phyloP scores from a whole-genome alignment of 2,888 invertebrate genomes.

The Epirrita christyi region DNA sequence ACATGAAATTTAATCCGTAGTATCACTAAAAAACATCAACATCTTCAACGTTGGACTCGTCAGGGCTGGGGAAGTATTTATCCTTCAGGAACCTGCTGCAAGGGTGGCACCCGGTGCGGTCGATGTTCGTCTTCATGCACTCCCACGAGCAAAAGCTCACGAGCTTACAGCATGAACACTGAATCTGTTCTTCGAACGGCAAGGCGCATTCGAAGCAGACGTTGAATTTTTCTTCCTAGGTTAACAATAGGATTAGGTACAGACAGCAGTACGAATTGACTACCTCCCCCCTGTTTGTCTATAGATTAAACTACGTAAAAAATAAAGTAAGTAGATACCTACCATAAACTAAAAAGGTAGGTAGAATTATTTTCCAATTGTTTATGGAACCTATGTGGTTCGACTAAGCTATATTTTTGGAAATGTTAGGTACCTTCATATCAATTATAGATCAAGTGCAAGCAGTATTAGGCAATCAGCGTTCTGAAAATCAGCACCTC shows the following conservation, averaged over 20 bases:
- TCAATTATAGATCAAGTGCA: too few species aligned
- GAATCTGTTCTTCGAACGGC: constrained; percentile 52
- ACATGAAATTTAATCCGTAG: too few species aligned
- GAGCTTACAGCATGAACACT: constrained; percentile 59
- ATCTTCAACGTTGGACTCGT: constrained; percentile 21
- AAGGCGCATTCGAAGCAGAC: constrained; percentile 73
- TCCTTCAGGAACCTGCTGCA: constrained; percentile 60
- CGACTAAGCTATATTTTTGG: too few species aligned
- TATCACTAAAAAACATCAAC: constrained; percentile 1
- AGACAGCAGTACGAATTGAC: too few species aligned
- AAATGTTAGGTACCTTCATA: too few species aligned
- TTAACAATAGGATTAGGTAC: background rate
- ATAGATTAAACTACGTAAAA: too few species aligned
- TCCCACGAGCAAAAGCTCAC: constrained; percentile 63
- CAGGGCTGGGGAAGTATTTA: constrained; percentile 50
- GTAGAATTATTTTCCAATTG: too few species aligned
- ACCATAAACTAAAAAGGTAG: too few species aligned
- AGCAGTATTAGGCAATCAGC: background rate
- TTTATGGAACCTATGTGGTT: too few species aligned
- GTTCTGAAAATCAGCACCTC: too few species aligned
- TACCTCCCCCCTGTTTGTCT: too few species aligned
- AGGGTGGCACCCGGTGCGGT: constrained; percentile 60
- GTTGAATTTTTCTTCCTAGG: constrained; percentile 61
- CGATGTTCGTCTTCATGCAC: constrained; percentile 60
- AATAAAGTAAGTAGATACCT: too few species aligned